Base-by-base conservation (phyloP, 2,797 vertebrate species). In the Thalassophryne amazonica region DNA sequence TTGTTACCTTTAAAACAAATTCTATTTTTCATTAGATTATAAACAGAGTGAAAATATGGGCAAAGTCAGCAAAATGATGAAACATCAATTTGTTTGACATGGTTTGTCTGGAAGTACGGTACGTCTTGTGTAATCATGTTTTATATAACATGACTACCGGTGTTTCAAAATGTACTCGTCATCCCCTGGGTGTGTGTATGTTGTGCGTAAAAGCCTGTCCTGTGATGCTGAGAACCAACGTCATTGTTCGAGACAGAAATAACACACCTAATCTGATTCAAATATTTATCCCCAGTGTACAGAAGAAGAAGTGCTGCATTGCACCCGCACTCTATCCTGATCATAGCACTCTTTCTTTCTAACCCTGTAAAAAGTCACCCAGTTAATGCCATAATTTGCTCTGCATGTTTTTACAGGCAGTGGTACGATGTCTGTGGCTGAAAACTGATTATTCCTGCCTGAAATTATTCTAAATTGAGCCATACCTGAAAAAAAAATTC, bases 171-270 rank as follows among this genome's bases (percentile, higher is more conserved):
- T 49, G 59, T 15, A 60, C 33, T 41, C 45, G 18, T 21, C n/a
- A n/a, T 1, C 18, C 34, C 32, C 3, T 33, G 41, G 7, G n/a
- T 16, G 9, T 11, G 19, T 6, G 9, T 36, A 13, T 9, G 25
- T 36, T 67, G 3, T 40, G 45, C 57, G 50, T 3, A 2, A 66
- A 48, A 69, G 54, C 3, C 4, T 45, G 62, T 66, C 48, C 61
- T 50, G 43, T 62, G 51, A 71, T 45, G 72, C 38, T 7, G 21
- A 41, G 47, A 51, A 64, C 38, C 32, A 11, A 57, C 70, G 54
- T 86, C 84, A 83, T 32, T 1, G 22, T 41, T 21, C 28, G 60
- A 66, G 73, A 77, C 80, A 63, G 58, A 81, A 82, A 88, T 88
- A 84, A 82, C 43, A 10, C 56, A 22, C 54, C 71, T 73, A 80